A percentile compares a stretch with the other conserved stretches of the same genome.
Conservation (phyloP, 2,113 vertebrate species). For the Pseudorectes ferrugineus region DNA sequence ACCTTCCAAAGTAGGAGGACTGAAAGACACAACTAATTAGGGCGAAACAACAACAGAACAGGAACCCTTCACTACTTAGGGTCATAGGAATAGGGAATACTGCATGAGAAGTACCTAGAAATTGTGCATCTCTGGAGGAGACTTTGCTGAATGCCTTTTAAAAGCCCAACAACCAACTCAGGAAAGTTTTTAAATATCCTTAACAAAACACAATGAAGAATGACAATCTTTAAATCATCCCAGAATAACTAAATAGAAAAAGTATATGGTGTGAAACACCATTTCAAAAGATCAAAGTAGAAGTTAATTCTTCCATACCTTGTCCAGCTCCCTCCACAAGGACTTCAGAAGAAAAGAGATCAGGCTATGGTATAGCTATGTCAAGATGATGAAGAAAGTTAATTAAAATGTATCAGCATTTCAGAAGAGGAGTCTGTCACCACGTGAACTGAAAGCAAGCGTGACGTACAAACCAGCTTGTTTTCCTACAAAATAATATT, state of each 20-base stretch:
- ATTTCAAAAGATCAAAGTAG: not conserved
- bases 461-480: not conserved
- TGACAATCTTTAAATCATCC: not conserved
- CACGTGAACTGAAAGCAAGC: not conserved
- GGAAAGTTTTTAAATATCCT: not conserved
- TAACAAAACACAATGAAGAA: not conserved
- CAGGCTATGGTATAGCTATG: not conserved
- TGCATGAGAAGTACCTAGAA: not conserved
- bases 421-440: not conserved
- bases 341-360: not conserved
- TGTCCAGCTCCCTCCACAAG: not conserved
- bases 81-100: not conserved
- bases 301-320: not conserved
- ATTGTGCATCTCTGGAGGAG: not conserved
- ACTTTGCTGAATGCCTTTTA: not conserved
- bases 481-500: not conserved
- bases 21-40: not conserved
- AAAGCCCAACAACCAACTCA: not conserved
- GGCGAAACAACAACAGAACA: not conserved
- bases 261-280: not conserved
- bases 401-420: conserved; percentile 1
- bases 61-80: not conserved
- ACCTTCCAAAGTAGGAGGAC: not conserved
- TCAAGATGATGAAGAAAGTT: not conserved
- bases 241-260: not conserved